Evolutionary conservation across 2,888 invertebrate species (phyloP), one percentile per base, ranked within the genome.

Genomic region (Gymnocheta viridis): DNA sequence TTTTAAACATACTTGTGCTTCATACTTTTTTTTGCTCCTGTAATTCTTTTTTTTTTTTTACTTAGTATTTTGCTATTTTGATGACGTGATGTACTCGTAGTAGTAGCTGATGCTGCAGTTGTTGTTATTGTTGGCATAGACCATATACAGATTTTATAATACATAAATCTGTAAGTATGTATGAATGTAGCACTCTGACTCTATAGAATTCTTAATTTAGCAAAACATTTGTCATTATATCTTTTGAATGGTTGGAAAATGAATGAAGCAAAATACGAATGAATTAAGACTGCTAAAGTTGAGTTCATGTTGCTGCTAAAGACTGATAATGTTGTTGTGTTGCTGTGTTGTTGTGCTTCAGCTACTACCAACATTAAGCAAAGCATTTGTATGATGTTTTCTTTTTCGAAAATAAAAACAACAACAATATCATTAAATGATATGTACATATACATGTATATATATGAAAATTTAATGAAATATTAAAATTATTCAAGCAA

Each of bases 161-260:
- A n/a, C n/a, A n/a, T n/a, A n/a, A n/a, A 27, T 66, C 70, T 12
- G 27, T 67, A 38, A 67, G 47, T 58, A 32, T 19, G 56, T 54
- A n/a, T 54, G 64, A n/a, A 54, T 54, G 54, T 22, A 64, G 22
- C 58, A 60, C 76, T 69, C 38, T 62, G 76, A 67, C 80, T 83
- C 80, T 80, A 80, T 83, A 83, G 80, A 83, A 83, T 83, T 84
- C 84, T 84, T 84, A 84, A 84, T 84, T 84, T 84, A 84, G 84
- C 84, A 84, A 84, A 84, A 84, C 84, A 84, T 84, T 84, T 84
- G 84, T 84, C 84, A 84, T 84, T 84, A 84, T 81, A 84, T 84
- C 84, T 77, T 78, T 73, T 84, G 84, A 84, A 84, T 84, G 84
- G 84, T 81, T 84, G 81, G 81, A 84, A 84, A 84, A 84, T 84